Percentiles rank a stretch among this genome's conserved stretches.
Evolutionary conservation across 2,113 vertebrate species (phyloP).

Genomic region (Micronycteris hirsuta): DNA sequence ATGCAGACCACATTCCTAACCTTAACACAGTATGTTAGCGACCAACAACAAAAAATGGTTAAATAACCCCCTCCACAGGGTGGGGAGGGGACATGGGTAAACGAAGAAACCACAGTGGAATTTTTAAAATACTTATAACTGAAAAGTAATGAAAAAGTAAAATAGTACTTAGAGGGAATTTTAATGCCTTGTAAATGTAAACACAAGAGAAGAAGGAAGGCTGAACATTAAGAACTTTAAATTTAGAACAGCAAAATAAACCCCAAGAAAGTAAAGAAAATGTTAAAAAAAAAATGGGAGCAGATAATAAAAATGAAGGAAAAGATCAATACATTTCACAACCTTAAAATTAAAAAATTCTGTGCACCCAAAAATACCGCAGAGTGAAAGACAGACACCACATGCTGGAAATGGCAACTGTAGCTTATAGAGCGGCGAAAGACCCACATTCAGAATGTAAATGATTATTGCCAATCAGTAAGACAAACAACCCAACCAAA

Average conservation of each 20-base stretch:
- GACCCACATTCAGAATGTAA: not conserved
- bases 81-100: not conserved
- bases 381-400: not conserved
- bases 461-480: not conserved
- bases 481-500: not conserved
- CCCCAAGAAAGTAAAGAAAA: not conserved
- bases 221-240: constrained; percentile 11
- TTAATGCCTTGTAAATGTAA: not conserved
- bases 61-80: not conserved
- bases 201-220: not conserved
- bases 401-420: not conserved
- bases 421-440: not conserved
- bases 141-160: constrained; percentile 5
- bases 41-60: not conserved
- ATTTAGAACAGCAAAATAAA: not conserved
- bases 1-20: not conserved
- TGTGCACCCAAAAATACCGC: not conserved
- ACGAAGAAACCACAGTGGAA: not conserved
- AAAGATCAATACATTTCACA: not conserved
- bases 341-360: constrained; percentile 12
- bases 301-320: not conserved
- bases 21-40: not conserved
- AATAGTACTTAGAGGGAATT: not conserved
- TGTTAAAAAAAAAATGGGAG: not conserved
- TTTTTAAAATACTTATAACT: not conserved